Percentiles rank a stretch among this genome's conserved stretches.
Evolutionary conservation across 2,888 invertebrate genomes (phyloP).

Genomic region (Conops quadrifasciatus): DNA sequence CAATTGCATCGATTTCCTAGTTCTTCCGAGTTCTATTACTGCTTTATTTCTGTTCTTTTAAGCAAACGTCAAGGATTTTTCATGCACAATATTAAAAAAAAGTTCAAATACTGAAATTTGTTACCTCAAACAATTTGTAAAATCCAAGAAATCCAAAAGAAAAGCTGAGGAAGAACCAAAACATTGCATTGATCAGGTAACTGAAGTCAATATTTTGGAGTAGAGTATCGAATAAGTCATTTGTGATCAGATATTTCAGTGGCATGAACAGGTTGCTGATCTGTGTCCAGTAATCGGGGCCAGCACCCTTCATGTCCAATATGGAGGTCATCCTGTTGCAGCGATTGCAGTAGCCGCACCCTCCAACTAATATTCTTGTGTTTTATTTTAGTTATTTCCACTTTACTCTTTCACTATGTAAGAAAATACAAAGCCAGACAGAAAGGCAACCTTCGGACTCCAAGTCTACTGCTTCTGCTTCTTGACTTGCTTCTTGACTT

Average conservation of each 20-base stretch:
- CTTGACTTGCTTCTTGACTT: too few relatives aligned
- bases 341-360: conserved; percentile 13
- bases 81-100: too few relatives aligned
- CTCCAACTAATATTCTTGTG: background rate
- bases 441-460: too few relatives aligned
- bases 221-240: conserved; percentile 59
- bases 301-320: conserved; percentile 58
- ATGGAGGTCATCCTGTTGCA: conserved; percentile 58
- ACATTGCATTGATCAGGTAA: conserved; percentile 61
- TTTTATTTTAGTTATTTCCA: conserved; percentile 19
- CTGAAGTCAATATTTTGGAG: conserved; percentile 60
- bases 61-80: background rate
- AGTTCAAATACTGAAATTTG: conserved; percentile 28
- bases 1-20: background rate
- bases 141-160: conserved; percentile 59
- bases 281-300: conserved; percentile 62
- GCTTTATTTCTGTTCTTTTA: conserved; percentile 6
- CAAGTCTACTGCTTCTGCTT: too few relatives aligned
- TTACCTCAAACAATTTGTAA: conserved; percentile 61
- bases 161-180: conserved; percentile 62
- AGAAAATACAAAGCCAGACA: too few relatives aligned
- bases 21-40: background rate
- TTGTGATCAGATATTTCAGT: conserved; percentile 59
- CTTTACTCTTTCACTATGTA: background rate
- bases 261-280: conserved; percentile 63